These are phyloP conservation scores for Cairina moschata DNA, from an alignment of 2,113 vertebrate genomes.

Conservation along the genomic window DNA sequence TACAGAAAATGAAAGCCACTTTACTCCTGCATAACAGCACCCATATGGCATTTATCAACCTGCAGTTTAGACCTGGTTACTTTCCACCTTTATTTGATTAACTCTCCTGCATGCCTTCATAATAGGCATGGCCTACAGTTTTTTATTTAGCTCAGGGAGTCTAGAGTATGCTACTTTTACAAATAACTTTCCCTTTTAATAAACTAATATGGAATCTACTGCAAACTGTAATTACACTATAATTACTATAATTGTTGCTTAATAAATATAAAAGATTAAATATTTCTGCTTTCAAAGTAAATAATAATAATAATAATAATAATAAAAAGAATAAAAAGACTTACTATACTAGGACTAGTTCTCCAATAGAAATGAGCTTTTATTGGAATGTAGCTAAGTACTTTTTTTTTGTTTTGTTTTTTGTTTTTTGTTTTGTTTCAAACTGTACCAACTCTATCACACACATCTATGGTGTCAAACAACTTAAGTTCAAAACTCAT, in stretches of 20 bases:
- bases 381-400: neutral
- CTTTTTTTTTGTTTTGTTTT: neutral
- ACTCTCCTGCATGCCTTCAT: neutral
- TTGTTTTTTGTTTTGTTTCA: neutral
- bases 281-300: neutral
- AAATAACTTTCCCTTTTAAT: neutral
- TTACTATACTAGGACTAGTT: neutral
- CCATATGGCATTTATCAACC: constrained; percentile 43
- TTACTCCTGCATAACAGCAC: constrained; percentile 14
- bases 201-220: neutral
- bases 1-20: constrained; percentile 51
- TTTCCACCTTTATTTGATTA: constrained; percentile 63
- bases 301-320: neutral
- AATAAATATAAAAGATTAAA: neutral
- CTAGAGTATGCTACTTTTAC: neutral
- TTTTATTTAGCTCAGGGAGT: neutral
- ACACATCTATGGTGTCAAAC: neutral
- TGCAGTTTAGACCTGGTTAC: neutral
- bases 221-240: neutral
- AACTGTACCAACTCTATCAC: neutral
- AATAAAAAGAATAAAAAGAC: neutral
- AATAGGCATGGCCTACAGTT: neutral
- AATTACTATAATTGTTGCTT: neutral
- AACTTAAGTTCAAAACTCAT: neutral
- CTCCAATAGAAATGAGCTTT: neutral